phyloP scores from a whole-genome alignment of 2,797 vertebrate species.

The Hoplostethus atlanticus region DNA sequence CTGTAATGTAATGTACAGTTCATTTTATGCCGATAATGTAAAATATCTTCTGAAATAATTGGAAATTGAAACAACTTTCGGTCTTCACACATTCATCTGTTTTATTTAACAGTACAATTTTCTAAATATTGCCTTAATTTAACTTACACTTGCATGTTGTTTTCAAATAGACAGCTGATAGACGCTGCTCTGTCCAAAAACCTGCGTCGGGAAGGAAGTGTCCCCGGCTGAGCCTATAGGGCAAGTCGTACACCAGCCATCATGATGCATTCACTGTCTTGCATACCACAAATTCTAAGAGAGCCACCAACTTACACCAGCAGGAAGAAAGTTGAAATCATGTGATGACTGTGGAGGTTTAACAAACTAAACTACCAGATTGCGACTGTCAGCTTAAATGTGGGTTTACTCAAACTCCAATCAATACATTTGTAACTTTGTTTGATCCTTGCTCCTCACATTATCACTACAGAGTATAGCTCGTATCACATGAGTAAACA shows the following conservation, averaged over 20 bases:
- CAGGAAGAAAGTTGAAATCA: neutral
- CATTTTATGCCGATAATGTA: no score
- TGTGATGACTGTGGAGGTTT: neutral
- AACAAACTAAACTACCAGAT: neutral
- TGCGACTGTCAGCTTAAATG: no score
- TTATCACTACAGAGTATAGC: conserved; percentile 24
- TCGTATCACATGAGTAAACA: conserved; percentile 29
- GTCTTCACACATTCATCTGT: no score
- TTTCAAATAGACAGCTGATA: no score
- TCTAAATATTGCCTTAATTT: no score
- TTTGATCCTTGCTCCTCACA: conserved; percentile 41
- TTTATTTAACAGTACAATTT: no score
- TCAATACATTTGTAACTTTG: conserved; percentile 37
- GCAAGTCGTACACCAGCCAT: conserved; percentile 14
- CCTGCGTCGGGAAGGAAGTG: no score
- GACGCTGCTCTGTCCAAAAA: no score
- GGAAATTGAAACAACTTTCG: no score
- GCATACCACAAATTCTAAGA: conserved; percentile 42
- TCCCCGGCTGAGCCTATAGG: neutral
- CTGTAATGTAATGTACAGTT: no score
- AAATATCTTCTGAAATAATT: no score
- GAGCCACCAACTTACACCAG: neutral
- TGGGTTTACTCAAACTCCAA: conserved; percentile 6
- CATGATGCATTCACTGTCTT: conserved; percentile 53
- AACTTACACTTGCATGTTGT: no score